These are phyloP conservation scores for Rhadinocentrus ornatus DNA, from an alignment of 2,797 vertebrate genomes.

Conservation along the genomic window DNA sequence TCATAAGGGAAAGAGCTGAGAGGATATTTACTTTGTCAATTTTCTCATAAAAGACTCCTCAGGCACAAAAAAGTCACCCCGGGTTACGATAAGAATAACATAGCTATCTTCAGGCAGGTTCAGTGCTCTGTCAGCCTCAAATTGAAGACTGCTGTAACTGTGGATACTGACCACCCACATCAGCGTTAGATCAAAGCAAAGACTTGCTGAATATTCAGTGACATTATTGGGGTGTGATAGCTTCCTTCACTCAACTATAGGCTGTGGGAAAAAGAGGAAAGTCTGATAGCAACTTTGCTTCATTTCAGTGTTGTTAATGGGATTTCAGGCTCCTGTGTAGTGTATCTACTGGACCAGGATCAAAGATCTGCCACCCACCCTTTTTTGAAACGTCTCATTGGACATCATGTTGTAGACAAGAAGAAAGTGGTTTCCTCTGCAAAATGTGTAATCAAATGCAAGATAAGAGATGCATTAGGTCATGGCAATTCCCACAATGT, in stretches of 20 bases:
- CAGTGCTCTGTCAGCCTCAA: slow-evolving; percentile 41
- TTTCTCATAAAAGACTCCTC: slow-evolving; percentile 67
- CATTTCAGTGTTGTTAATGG: slow-evolving; percentile 43
- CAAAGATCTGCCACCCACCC: slow-evolving; percentile 60
- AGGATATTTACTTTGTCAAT: slow-evolving; percentile 73
- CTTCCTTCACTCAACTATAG: slow-evolving; percentile 23
- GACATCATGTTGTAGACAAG: slow-evolving; percentile 42
- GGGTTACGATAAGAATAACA: slow-evolving; percentile 58
- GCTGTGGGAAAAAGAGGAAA: slow-evolving; percentile 65
- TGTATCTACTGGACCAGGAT: slow-evolving; percentile 52
- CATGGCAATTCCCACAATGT: slow-evolving; percentile 78
- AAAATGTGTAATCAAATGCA: slow-evolving; percentile 74
- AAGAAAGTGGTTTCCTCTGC: slow-evolving; percentile 69
- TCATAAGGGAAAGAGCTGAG: slow-evolving; percentile 70
- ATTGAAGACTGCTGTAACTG: slow-evolving; percentile 51
- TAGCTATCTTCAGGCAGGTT: slow-evolving; percentile 57
- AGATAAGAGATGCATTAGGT: slow-evolving; percentile 79
- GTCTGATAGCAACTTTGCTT: slow-evolving; percentile 47
- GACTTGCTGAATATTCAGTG: slow-evolving; percentile 68
- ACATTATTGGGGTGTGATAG: slow-evolving; percentile 56
- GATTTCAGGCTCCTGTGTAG: slow-evolving; percentile 27
- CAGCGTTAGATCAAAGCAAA: slow-evolving; percentile 59
- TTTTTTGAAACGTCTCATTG: slow-evolving; percentile 49
- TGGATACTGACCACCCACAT: slow-evolving; percentile 72
- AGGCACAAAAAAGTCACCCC: slow-evolving; percentile 53